Conservation (phyloP, 2,888 invertebrate genomes). For the Hirtodrosophila histrioides region DNA sequence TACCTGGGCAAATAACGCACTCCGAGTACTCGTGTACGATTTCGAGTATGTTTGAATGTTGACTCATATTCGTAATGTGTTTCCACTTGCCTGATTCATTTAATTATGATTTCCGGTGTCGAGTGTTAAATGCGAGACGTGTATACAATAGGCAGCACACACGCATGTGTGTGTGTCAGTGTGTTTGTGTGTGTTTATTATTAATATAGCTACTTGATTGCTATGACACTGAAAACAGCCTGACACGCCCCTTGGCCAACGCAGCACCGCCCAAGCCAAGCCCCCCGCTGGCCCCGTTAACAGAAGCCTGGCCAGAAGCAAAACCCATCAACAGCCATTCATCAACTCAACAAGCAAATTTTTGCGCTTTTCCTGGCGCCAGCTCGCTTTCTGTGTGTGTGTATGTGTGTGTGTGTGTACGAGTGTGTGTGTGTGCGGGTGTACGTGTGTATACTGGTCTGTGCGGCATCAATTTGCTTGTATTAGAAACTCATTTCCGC, state of each 20-base stretch:
- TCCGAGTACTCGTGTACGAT: too few species aligned
- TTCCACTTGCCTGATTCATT: conserved; percentile 70
- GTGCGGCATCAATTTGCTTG: conserved; percentile 61
- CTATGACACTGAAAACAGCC: conserved; percentile 35
- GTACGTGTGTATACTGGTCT: conserved; percentile 17
- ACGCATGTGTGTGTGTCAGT: conserved; percentile 12
- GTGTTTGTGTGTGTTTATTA: conserved; percentile 30
- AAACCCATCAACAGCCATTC: conserved; percentile 63
- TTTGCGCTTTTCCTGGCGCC: conserved; percentile 47
- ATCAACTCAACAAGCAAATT: conserved; percentile 63
- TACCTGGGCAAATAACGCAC: too few species aligned
- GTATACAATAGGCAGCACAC: conserved; percentile 1
- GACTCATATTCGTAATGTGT: conserved; percentile 36
- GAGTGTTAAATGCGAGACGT: conserved; percentile 25
- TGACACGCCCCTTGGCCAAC: conserved; percentile 21
- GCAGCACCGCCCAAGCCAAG: not conserved
- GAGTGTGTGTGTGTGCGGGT: conserved; percentile 1
- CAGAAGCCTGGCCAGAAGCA: conserved; percentile 9
- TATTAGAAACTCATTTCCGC: conserved; percentile 75
- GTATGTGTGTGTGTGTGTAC: conserved; percentile 9
- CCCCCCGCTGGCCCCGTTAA: not conserved
- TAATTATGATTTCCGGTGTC: conserved; percentile 71
- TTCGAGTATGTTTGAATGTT: conserved; percentile 8
- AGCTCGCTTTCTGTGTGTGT: not conserved
- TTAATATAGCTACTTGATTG: conserved; percentile 62